Evolutionary conservation across 2,888 invertebrate species (phyloP), one percentile per base, ranked within the genome.

Genomic region (Eustalomyia histrio): DNA sequence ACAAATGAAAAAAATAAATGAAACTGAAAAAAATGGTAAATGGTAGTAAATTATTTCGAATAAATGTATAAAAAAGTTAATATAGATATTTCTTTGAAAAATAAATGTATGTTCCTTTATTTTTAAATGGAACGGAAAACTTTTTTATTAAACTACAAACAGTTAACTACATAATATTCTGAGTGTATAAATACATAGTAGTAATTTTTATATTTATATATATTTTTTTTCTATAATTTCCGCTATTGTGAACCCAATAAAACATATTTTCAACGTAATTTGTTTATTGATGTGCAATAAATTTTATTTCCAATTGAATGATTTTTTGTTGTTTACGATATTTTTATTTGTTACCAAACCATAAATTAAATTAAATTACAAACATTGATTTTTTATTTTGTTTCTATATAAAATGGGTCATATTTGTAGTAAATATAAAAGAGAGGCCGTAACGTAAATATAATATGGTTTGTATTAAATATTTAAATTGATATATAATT

Each of bases 271-370:
- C 67, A 18, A 53, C 72, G 58, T 72, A 53, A 58, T 72, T 65
- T 78, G 72, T 72, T 72, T 78, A 78, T 78, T 72, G 72, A 61
- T 72, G 72, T 61, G 72, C 72, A 60, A 67, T 78, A 72, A 78
- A 78, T 78, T 67, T 61, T 10, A 21, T 72, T 78, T 78, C 58
- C 72, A 61, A 47, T 61, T 47, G 47, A 78, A 67, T 78, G 76
- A 78, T n/a, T 65, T 65, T 67, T 65, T 55, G 53, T 52, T 72
- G 65, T 61, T 21, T 29, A 12, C 10, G 16, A 16, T 65, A 16
- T 8, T 35, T 43, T 33, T 71, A 33, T 16, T 65, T 64, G 63
- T 35, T 69, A 29, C 39, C 69, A 76, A 61, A 60, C 18, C 47
- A 72, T 67, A 65, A 72, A 61, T 78, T 78, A 60, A 61, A 72